Evolutionary conservation across 1,140 invertebrate species (phyloP).

Genomic region (Drosophila sulfurigaster): DNA sequence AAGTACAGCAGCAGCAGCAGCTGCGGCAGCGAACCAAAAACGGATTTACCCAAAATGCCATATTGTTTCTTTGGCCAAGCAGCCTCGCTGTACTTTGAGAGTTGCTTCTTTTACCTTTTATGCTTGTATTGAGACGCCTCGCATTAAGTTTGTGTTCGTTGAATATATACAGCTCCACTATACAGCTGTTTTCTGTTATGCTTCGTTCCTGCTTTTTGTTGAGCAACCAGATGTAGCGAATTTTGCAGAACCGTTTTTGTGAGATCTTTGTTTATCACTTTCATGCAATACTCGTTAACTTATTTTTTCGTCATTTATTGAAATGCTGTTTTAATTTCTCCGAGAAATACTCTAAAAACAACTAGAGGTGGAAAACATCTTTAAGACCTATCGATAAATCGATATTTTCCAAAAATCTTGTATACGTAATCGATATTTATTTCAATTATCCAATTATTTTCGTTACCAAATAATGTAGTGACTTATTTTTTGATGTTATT

Average conservation of each 20-base stretch:
- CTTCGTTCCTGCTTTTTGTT: not conserved
- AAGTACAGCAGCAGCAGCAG: conserved; percentile 63
- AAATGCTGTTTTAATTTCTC: conserved; percentile 49
- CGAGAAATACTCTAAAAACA: conserved; percentile 47
- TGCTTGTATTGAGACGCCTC: conserved; percentile 36
- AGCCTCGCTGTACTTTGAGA: conserved; percentile 33
- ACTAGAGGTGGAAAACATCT: conserved; percentile 3
- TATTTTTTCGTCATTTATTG: conserved; percentile 42
- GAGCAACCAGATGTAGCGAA: conserved; percentile 4
- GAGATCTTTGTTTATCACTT: conserved; percentile 30
- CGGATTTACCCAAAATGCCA: conserved; percentile 62
- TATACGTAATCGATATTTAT: no score
- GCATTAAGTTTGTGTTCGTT: conserved; percentile 16
- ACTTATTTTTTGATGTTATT: no score
- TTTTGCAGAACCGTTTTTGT: conserved; percentile 10
- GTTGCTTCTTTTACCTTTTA: conserved; percentile 33
- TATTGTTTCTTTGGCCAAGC: conserved; percentile 61
- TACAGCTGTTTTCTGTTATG: conserved; percentile 39
- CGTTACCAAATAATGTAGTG: no score
- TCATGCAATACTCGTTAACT: conserved; percentile 8
- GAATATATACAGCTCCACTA: not conserved
- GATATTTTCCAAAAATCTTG: no score
- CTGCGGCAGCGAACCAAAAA: conserved; percentile 42
- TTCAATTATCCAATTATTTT: no score
- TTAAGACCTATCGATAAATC: no score